Conservation (phyloP, 2,113 vertebrate species). For the Neopipo cinnamomea region DNA sequence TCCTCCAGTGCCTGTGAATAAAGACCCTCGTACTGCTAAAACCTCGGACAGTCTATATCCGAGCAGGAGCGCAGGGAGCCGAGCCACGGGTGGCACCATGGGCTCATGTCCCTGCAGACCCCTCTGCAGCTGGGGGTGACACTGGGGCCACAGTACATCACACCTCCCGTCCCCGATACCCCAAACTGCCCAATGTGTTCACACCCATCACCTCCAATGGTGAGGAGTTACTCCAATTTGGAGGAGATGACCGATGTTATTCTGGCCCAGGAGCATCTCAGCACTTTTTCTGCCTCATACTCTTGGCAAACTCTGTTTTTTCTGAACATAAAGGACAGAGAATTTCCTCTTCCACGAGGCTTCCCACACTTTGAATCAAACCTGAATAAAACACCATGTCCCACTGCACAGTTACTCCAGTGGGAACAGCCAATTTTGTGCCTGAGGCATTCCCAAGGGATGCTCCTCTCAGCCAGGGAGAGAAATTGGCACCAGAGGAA, state of each 20-base stretch:
- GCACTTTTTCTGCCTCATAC: neutral
- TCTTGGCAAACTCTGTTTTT: neutral
- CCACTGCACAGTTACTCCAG: neutral
- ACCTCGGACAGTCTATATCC: accelerated
- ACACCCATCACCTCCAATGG: accelerated
- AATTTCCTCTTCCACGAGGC: neutral
- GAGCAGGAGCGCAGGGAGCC: neutral
- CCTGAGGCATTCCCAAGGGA: neutral
- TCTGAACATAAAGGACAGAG: neutral
- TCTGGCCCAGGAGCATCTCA: neutral
- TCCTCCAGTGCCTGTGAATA: neutral
- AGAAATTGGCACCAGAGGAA: neutral
- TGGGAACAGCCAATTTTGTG: neutral
- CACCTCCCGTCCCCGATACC: accelerated
- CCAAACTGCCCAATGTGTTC: accelerated
- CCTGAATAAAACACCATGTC: neutral
- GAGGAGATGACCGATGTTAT: neutral
- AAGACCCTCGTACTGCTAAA: accelerated
- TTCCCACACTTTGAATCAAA: neutral
- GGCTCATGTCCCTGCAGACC: neutral
- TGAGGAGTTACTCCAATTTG: neutral
- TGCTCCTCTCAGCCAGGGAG: neutral
- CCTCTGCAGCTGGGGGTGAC: neutral
- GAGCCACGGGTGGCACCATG: neutral
- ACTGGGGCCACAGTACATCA: neutral